Evolutionary conservation across 2,888 invertebrate species (phyloP), one percentile per base, ranked within the genome.

Genomic region (Anagyrus pseudococci): DNA sequence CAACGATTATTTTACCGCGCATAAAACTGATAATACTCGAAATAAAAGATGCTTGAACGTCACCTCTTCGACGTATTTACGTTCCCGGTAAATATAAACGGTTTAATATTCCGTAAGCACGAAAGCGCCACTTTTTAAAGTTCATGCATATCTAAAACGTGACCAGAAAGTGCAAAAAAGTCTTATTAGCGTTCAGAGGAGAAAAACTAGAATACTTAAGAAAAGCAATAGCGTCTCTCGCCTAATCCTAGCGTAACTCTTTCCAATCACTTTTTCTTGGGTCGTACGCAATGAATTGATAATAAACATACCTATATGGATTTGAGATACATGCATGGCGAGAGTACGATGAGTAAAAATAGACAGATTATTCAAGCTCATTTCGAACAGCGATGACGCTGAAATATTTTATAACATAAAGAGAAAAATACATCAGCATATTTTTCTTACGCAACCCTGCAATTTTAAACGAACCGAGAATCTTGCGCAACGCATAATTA

Each of bases 21-120:
- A n/a, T n/a, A n/a, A n/a, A n/a, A n/a, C n/a, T n/a, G n/a, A n/a
- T n/a, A n/a, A n/a, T n/a, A n/a, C n/a, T n/a, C n/a, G n/a, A n/a
- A n/a, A n/a, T n/a, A n/a, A 48, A 66, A 63, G 62, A 66, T 69
- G 70, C 69, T 66, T 70, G 70, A 73, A 7, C 29, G 10, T 73
- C 71, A 73, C 69, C 69, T 67, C 67, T 65, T 67, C 69, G 70
- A 66, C 66, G 66, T 72, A 73, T 73, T 71, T 69, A 71, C 68
- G 70, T 63, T 25, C 64, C 52, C 65, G 70, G 72, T 75, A 75
- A 76, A 75, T 77, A 76, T 72, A 73, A 75, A 75, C 75, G 72
- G 71, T 70, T 77, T 77, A 76, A 77, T 77, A 77, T 77, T 77
- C 76, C 68, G 74, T 74, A 75, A 76, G 76, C 77, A 77, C 75